Percentiles rank a stretch among this genome's conserved stretches.
These are phyloP conservation scores for Phalacrocorax carbo DNA, from an alignment of 2,113 vertebrate genomes.

Conservation along the genomic window DNA sequence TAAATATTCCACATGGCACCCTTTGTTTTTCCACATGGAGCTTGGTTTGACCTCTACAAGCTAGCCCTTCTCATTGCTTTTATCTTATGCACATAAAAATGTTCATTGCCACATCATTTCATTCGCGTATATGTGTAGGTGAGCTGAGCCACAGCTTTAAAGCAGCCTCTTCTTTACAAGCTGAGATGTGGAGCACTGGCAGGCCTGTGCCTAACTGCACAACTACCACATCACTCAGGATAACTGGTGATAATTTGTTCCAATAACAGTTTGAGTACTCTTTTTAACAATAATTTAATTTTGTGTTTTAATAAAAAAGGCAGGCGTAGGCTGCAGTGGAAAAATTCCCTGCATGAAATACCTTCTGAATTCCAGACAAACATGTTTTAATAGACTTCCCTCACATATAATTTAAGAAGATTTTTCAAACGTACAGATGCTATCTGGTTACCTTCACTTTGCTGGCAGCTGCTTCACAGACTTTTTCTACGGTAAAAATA, in stretches of 20 bases:
- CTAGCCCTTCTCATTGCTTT: not conserved
- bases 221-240: not conserved
- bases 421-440: not conserved
- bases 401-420: not conserved
- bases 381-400: not conserved
- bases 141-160: not conserved
- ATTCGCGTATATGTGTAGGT: rapidly evolving
- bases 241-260: not conserved
- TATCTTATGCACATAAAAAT: not conserved
- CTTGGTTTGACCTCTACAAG: not conserved
- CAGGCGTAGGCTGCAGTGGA: not conserved
- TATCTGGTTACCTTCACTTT: not conserved
- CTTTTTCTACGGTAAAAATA: not conserved
- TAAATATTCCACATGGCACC: not conserved
- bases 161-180: not conserved
- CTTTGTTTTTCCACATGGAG: not conserved
- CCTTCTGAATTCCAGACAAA: not conserved
- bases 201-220: not conserved
- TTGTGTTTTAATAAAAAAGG: not conserved
- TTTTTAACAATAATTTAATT: not conserved
- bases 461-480: conserved; percentile 25
- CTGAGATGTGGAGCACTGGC: not conserved
- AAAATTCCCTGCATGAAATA: not conserved
- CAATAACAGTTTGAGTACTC: not conserved
- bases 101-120: not conserved